Base-by-base conservation (phyloP, 1,140 invertebrate species). In the Atta cephalotes region DNA sequence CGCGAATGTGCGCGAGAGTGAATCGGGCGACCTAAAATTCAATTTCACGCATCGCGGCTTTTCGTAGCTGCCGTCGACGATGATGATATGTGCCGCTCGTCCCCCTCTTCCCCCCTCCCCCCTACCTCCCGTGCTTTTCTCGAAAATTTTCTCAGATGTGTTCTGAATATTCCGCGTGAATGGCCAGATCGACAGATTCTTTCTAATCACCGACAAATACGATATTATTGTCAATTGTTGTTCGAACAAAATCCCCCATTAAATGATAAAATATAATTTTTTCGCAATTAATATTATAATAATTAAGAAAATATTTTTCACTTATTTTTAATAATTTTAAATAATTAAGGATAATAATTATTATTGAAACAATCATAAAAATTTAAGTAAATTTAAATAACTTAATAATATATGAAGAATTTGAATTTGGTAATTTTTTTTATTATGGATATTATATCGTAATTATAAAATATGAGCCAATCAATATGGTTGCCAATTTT, bases 1-100 rank as follows among this genome's bases (percentile, higher is more conserved):
- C 60, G 60, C 51, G 16, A 74, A 60, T 65, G 45, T 56, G 14
- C 62, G n/a, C 62, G 77, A 10, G 77, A 62, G 16, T 51, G 71
- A 71, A 65, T 58, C 65, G 88, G 66, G 86, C 86, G 62, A 88
- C 81, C 87, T 88, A 76, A 91, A 92, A 92, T 92, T 92, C 88
- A 92, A 92, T 92, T 92, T 92, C 91, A 92, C 91, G 91, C 89
- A 79, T 84, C 78, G 88, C 62, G 77, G 80, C 76, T 79, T 70
- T 84, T 87, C 88, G 87, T 90, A 82, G 88, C 87, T 87, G 80
- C 87, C 77, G 79, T 68, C 74, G 84, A 87, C 77, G 31, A 49
- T 35, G 45, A 49, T 35, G 45, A 56, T 56, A 56, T 56, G 62
- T 51, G 14, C 80, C 62, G 45, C 66, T n/a, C 31, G 21, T 18